Percentiles rank a stretch among this genome's conserved stretches.
phyloP scores from a whole-genome alignment of 2,888 invertebrate genomes.

The Chelonus formosanus region DNA sequence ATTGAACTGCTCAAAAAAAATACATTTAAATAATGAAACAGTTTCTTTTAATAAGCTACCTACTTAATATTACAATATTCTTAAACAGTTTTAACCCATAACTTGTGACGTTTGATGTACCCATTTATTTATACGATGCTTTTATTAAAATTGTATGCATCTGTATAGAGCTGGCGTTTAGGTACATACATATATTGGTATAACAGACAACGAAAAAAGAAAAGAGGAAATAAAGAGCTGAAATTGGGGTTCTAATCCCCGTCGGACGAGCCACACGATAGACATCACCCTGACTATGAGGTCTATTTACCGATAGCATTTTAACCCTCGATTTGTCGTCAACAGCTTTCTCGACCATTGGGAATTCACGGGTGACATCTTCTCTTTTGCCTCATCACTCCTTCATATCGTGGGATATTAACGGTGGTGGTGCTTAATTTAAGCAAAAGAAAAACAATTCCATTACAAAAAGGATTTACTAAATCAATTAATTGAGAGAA shows the following conservation, averaged over 20 bases:
- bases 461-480: neutral
- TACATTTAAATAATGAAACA: too few relatives aligned
- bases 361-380: slow-evolving; percentile 48
- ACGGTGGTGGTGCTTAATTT: slow-evolving; percentile 12
- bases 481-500: neutral
- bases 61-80: too few relatives aligned
- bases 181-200: too few relatives aligned
- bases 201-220: slow-evolving; percentile 7
- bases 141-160: too few relatives aligned
- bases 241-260: slow-evolving; percentile 66
- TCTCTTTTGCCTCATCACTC: slow-evolving; percentile 25
- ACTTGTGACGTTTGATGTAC: too few relatives aligned
- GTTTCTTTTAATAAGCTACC: too few relatives aligned
- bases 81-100: too few relatives aligned
- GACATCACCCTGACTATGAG: slow-evolving; percentile 36
- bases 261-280: slow-evolving; percentile 52
- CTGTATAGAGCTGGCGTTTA: too few relatives aligned
- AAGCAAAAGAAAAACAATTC: too few relatives aligned
- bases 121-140: too few relatives aligned
- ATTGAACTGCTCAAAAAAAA: too few relatives aligned
- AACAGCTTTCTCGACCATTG: slow-evolving; percentile 62
- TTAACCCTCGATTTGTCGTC: slow-evolving; percentile 66
- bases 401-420: neutral
- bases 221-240: slow-evolving; percentile 34
- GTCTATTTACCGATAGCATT: slow-evolving; percentile 63